A percentile compares a stretch with the other conserved stretches of the same genome.
These are phyloP conservation scores for Mesoclemmys tuberculata DNA, from an alignment of 2,113 vertebrate species.

Conservation along the genomic window DNA sequence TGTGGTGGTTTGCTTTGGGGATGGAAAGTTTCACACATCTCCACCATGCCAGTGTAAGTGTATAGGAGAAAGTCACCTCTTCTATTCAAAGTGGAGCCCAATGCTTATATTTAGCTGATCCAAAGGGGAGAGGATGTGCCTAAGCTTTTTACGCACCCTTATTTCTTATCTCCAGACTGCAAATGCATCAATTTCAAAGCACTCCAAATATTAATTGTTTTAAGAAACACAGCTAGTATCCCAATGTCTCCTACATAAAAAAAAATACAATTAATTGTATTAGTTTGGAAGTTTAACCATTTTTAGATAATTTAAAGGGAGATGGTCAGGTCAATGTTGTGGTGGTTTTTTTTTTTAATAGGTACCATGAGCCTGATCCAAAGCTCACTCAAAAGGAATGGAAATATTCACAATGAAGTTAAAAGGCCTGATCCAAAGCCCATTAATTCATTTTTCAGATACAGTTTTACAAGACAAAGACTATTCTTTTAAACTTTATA, in stretches of 20 bases:
- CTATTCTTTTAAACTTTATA: not conserved
- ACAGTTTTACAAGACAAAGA: not conserved
- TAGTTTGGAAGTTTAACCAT: not conserved
- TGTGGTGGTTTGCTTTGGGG: constrained; percentile 52
- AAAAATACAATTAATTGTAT: not conserved
- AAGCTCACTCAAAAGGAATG: not conserved
- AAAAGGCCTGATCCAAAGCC: not conserved
- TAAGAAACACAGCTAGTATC: not conserved
- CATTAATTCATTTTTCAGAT: not conserved
- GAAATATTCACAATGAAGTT: not conserved
- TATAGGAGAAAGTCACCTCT: not conserved
- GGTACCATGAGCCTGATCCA: not conserved
- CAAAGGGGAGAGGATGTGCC: not conserved
- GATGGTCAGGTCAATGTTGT: not conserved
- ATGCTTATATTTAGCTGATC: not conserved
- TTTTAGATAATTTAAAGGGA: constrained; percentile 12
- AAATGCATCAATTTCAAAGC: accelerated
- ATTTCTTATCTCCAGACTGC: not conserved
- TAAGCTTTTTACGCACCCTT: not conserved
- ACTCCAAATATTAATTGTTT: not conserved
- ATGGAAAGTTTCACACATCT: constrained; percentile 42
- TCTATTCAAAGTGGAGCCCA: not conserved
- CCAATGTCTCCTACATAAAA: not conserved
- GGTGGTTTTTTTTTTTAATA: too few species aligned
- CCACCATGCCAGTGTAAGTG: not conserved